Conservation (phyloP, 2,113 vertebrate genomes). For the Galbula dea region DNA sequence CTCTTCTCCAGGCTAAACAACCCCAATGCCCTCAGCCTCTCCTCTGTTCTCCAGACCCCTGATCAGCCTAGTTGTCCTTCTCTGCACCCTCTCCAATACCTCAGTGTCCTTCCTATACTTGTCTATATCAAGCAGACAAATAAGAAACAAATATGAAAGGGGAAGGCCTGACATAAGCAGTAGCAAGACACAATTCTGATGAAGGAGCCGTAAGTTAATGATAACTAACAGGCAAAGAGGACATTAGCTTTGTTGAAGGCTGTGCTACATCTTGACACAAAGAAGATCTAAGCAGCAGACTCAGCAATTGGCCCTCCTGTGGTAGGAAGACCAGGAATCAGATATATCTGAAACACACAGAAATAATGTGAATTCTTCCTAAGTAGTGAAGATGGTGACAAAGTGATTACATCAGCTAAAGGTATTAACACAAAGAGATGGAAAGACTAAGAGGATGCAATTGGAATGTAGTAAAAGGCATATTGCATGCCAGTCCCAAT, state of each 20-base stretch:
- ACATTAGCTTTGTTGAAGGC: background rate
- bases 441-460: background rate
- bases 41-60: no score
- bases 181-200: background rate
- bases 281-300: background rate
- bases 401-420: background rate
- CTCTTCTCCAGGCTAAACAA: no score
- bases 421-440: background rate
- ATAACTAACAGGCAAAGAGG: background rate
- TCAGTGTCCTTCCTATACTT: no score
- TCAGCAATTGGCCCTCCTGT: background rate
- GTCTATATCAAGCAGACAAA: background rate
- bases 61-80: no score
- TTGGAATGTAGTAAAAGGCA: background rate
- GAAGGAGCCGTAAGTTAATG: background rate
- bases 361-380: background rate
- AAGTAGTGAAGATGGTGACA: background rate
- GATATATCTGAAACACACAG: background rate
- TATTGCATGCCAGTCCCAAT: background rate
- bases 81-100: no score
- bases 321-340: background rate
- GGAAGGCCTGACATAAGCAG: background rate
- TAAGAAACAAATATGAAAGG: background rate
- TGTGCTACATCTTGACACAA: background rate
- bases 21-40: no score